These are phyloP conservation scores for Tolmerus cingulatus DNA, from an alignment of 2,888 invertebrate species.

Conservation along the genomic window DNA sequence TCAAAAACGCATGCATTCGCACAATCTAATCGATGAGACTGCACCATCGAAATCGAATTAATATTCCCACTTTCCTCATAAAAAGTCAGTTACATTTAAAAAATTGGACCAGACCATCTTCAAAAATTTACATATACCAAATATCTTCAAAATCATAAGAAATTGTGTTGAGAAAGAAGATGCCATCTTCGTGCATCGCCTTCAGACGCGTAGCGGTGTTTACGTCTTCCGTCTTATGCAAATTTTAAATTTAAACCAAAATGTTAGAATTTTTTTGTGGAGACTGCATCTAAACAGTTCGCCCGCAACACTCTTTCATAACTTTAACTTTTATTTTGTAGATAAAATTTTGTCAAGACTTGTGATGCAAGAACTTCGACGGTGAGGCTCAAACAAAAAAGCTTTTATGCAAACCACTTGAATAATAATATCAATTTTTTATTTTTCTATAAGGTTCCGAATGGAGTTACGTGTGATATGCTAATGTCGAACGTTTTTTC, in stretches of 20 bases:
- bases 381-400: not conserved
- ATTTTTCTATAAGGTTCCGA: not conserved
- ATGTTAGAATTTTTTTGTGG: not conserved
- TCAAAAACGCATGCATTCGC: not conserved
- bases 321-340: not conserved
- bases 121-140: not conserved
- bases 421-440: not conserved
- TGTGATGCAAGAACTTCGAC: not conserved
- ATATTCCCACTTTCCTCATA: not conserved
- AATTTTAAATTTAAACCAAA: not conserved
- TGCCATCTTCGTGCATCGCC: not conserved
- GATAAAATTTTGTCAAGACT: not conserved
- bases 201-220: not conserved
- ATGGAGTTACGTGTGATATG: not conserved
- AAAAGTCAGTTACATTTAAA: not conserved
- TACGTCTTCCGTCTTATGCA: not conserved
- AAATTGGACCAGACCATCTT: not conserved
- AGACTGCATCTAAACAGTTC: not conserved
- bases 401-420: not conserved
- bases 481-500: not conserved
- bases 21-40: not conserved
- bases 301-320: not conserved
- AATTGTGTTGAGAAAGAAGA: not conserved
- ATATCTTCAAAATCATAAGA: not conserved
- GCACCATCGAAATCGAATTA: not conserved